These are phyloP conservation scores for Syrrhaptes paradoxus DNA, from an alignment of 2,113 vertebrate species.

Conservation along the genomic window DNA sequence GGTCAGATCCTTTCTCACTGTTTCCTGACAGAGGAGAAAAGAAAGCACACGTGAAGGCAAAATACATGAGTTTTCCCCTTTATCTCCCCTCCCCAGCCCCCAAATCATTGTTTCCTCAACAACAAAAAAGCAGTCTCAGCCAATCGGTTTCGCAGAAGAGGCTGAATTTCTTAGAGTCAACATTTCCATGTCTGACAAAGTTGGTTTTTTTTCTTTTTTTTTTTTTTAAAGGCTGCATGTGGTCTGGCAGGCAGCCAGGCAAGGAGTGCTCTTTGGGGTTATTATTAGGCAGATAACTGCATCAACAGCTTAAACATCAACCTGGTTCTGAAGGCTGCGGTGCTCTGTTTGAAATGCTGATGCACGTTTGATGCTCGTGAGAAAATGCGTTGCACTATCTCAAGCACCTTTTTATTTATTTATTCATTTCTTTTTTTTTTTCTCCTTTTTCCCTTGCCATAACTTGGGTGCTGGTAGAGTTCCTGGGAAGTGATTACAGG, in stretches of 20 bases:
- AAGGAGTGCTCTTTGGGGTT: conserved; percentile 34
- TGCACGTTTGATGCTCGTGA: background rate
- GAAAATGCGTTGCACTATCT: background rate
- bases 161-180: conserved; percentile 52
- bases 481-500: background rate
- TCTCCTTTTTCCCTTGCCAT: background rate
- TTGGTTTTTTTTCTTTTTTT: background rate
- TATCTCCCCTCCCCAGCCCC: background rate
- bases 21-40: conserved; percentile 52
- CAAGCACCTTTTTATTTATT: background rate
- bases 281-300: conserved; percentile 63
- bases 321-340: background rate
- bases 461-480: background rate
- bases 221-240: background rate
- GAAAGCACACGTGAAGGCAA: background rate
- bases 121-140: background rate
- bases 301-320: conserved; percentile 25
- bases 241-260: conserved; percentile 58
- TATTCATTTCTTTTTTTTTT: background rate
- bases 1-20: conserved; percentile 28
- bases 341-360: conserved; percentile 17
- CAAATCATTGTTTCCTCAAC: conserved; percentile 43
- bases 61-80: background rate
- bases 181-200: conserved; percentile 28
- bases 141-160: conserved; percentile 15